Evolutionary conservation across 2,113 vertebrate genomes (phyloP).

Genomic region (Melanotaenia duboulayi): DNA sequence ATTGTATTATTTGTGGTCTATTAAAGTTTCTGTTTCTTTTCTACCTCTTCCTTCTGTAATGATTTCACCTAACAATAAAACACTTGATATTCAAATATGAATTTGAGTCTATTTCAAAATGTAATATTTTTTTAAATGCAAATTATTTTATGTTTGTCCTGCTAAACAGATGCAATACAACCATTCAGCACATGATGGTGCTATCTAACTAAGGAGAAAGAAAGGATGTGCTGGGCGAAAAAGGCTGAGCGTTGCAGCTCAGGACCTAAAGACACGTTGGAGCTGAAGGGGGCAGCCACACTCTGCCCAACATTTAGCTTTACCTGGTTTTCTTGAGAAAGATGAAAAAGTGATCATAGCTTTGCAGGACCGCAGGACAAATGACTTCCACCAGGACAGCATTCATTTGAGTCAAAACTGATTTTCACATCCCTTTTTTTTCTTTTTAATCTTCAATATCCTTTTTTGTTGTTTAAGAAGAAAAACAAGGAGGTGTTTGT

Average conservation of each 20-base stretch:
- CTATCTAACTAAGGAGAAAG: constrained; percentile 41
- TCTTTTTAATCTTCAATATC: fast-evolving
- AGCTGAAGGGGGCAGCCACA: constrained; percentile 54
- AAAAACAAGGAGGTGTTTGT: no score
- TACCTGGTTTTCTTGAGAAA: constrained; percentile 24
- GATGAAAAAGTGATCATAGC: not conserved
- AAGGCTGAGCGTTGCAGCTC: not conserved
- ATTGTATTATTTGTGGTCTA: no score
- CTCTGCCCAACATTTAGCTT: not conserved
- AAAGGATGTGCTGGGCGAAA: not conserved
- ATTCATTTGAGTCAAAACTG: constrained; percentile 1
- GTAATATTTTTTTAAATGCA: not conserved
- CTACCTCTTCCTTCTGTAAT: no score
- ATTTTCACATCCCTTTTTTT: constrained; percentile 2
- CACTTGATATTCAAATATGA: no score
- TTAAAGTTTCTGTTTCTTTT: no score
- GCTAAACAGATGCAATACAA: not conserved
- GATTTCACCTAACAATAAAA: no score
- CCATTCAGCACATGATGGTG: constrained; percentile 49
- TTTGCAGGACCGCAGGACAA: not conserved
- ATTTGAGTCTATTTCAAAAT: not conserved
- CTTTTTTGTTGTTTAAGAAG: constrained; percentile 2
- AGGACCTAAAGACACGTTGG: not conserved
- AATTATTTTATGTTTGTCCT: not conserved
- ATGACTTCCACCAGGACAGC: not conserved